phyloP scores from a whole-genome alignment of 1,140 invertebrate genomes.

The Tetraneura akinire region DNA sequence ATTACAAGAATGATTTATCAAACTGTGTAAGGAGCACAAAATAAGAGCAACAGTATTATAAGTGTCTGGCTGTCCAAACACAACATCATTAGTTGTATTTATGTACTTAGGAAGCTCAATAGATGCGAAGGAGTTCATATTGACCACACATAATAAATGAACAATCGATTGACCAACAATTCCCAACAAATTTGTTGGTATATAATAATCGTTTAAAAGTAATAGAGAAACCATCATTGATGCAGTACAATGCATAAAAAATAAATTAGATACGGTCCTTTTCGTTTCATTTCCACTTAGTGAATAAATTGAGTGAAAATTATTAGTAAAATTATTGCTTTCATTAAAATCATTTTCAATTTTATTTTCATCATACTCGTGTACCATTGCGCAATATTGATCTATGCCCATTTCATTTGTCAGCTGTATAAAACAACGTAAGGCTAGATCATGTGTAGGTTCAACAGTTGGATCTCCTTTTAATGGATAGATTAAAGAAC shows the following conservation, averaged over 20 bases:
- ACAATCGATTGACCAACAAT: slow-evolving; percentile 3
- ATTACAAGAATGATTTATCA: slow-evolving; percentile 93
- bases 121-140: slow-evolving; percentile 1
- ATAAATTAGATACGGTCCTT: slow-evolving; percentile 7
- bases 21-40: slow-evolving; percentile 73
- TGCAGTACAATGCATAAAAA: slow-evolving; percentile 29
- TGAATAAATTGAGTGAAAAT: not conserved
- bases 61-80: not conserved
- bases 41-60: slow-evolving; percentile 56
- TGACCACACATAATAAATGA: slow-evolving; percentile 10
- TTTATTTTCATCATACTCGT: not conserved
- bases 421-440: slow-evolving; percentile 8
- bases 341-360: not conserved
- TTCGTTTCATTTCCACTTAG: slow-evolving; percentile 3
- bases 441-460: not conserved
- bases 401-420: not conserved
- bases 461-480: slow-evolving; percentile 33
- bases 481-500: slow-evolving; percentile 56
- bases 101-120: not conserved
- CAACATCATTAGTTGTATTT: not conserved
- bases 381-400: not conserved
- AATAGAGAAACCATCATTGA: slow-evolving; percentile 26
- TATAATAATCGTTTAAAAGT: not conserved
- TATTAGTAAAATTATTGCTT: not conserved
- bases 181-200: not conserved